Conservation (phyloP, 2,797 vertebrate genomes). For the Buphagus erythrorhynchus region DNA sequence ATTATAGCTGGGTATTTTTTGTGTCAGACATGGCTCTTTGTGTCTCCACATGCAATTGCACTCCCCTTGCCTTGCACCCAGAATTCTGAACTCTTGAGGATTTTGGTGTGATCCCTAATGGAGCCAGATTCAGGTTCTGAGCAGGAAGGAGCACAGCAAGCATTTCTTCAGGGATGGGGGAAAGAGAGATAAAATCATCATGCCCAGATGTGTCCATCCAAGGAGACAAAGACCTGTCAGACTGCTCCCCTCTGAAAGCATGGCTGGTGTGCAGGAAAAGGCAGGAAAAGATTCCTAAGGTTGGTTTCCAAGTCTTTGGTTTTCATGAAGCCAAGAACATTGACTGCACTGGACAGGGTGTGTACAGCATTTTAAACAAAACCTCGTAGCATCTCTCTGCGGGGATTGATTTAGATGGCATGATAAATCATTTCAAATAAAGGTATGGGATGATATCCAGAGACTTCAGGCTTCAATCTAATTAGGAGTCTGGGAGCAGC, state of each 20-base stretch:
- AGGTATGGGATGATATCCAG: constrained; percentile 37
- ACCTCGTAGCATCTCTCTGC: neutral
- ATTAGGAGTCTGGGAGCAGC: neutral
- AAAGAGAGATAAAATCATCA: neutral
- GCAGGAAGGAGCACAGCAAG: neutral
- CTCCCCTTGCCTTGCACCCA: neutral
- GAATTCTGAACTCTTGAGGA: neutral
- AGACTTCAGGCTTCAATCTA: constrained; percentile 45
- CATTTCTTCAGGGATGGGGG: accelerated
- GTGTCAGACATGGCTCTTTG: neutral
- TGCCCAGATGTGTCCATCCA: neutral
- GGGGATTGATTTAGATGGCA: constrained; percentile 11
- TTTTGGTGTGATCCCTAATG: neutral
- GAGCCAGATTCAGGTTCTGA: neutral
- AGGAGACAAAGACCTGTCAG: neutral
- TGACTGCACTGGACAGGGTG: neutral
- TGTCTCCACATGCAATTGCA: neutral
- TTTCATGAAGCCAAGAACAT: neutral
- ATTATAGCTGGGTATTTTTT: neutral
- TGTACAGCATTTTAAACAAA: constrained; percentile 8
- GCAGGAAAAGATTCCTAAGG: neutral
- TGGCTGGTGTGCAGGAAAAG: neutral
- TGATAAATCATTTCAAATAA: constrained; percentile 65
- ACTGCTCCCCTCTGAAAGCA: neutral
- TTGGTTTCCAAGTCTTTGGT: neutral